Base-by-base conservation (phyloP, 2,888 invertebrate genomes). In the Elaeidobius kamerunicus region DNA sequence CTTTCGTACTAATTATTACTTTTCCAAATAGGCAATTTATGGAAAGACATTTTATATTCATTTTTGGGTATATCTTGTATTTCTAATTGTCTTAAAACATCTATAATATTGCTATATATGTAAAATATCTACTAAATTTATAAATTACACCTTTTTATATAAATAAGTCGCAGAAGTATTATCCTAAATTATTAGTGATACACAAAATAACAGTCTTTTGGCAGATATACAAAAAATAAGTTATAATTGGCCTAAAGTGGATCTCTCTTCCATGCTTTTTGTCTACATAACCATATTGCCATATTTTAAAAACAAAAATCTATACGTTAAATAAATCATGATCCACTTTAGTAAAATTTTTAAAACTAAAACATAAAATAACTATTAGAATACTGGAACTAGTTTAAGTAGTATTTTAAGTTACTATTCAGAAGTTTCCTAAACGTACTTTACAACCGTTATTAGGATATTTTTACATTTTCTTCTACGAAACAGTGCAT, bases 141-240 rank as follows among this genome's bases (percentile, higher is more conserved):
- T 57, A 61, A 57, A 60, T 60, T 60, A 43, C 23, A 36, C n/a
- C n/a, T n/a, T n/a, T n/a, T n/a, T n/a, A n/a, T n/a, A n/a, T n/a
- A n/a, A n/a, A 55, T 35, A 46, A 36, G 36, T 45, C 20, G 34
- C 45, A 23, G 35, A 44, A 35, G 23, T 44, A 36, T 15, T 48
- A 48, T 56, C 49, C 39, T 51, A 47, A 42, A 12, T 27, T 18
- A 28, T 27, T 34, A 46, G 39, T 55, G 44, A 42, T 54, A 45
- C 28, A 48, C 46, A 53, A 53, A 53, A 43, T 53, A 53, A 70
- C 71, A 72, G 71, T 72, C 71, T 72, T 72, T 72, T 69, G 62
- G 66, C 65, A 67, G 65, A 67, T 69, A 69, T 70, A 68, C 68
- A 69, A 50, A 42, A 23, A 50, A 43, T 43, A 42, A 20, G 23